Base-by-base conservation (phyloP, 2,113 vertebrate species). In the Bufo gargarizans region DNA sequence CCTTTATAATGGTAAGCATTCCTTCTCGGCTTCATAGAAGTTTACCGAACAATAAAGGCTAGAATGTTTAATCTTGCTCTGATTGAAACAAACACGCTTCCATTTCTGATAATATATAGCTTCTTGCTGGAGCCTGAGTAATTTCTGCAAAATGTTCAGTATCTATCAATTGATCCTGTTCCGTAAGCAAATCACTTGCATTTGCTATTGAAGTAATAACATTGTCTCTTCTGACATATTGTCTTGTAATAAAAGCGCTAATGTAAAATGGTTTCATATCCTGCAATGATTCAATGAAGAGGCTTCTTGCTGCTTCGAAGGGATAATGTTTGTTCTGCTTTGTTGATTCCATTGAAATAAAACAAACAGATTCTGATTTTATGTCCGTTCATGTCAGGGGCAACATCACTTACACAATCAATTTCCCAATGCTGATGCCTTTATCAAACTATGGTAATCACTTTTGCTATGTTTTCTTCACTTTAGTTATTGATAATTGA, bases 121-220 rank as follows among this genome's bases (percentile, higher is more conserved):
- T 22, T n/a, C 76, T n/a, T 84, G 81, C 72, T 78, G 59, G 87
- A 84, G 80, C 77, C 86, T 53, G 80, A 83, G 87, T 88, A 77
- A 84, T 89, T 88, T 84, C 72, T 78, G 81, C 74, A 78, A 88
- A 89, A 89, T 84, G 87, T 84, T 89, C 74, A 65, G 87, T 78
- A 89, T 89, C 87, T 89, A 89, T 89, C 87, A 89, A 89, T 89
- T 89, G 87, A 89, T 89, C 82, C 82, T 84, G 56, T 89, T 65
- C 82, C 81, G 61, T 89, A 89, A 89, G 87, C 87, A 89, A 89
- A 89, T 89, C 81, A 56, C 72, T 88, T 84, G 80, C 80, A 84
- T 84, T 88, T 88, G 81, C 87, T 78, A 76, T 82, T 58, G 72
- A 78, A 89, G 87, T 89, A 89, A 89, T 89, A 89, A 89, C 87